Evolutionary conservation across 2,888 invertebrate genomes (phyloP).

Genomic region (Atrina japonica): DNA sequence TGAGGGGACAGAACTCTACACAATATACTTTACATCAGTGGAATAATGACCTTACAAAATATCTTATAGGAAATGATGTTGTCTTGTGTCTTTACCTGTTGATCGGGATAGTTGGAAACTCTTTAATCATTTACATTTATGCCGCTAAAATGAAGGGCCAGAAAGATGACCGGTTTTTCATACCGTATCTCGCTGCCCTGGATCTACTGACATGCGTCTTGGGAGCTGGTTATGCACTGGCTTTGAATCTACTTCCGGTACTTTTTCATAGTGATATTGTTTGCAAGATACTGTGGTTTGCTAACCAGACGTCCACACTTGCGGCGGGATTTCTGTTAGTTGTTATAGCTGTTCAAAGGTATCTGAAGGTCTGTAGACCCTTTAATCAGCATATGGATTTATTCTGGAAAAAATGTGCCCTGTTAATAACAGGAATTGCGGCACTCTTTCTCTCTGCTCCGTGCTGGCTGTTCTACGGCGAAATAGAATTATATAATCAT

Average conservation of each 20-base stretch:
- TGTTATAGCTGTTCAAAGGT: conserved; percentile 31
- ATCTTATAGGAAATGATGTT: conserved; percentile 15
- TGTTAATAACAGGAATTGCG: background rate
- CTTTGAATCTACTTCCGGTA: conserved; percentile 23
- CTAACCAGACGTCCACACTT: conserved; percentile 20
- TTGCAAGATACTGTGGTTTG: conserved; percentile 33
- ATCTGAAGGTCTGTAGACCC: conserved; percentile 29
- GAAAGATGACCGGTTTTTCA: conserved; percentile 28
- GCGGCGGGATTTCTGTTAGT: conserved; percentile 25
- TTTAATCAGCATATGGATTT: conserved; percentile 25
- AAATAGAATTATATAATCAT: conserved; percentile 6
- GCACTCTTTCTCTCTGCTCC: conserved; percentile 15
- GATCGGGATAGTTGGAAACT: conserved; percentile 22
- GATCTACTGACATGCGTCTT: conserved; percentile 26
- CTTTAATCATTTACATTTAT: conserved; percentile 25
- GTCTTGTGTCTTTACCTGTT: conserved; percentile 19
- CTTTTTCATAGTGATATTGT: conserved; percentile 21
- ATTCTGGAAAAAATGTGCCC: conserved; percentile 16
- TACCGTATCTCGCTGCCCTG: conserved; percentile 26
- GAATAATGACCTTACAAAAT: conserved; percentile 13
- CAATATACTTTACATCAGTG: conserved; percentile 1
- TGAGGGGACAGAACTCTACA: background rate
- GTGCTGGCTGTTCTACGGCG: conserved; percentile 26
- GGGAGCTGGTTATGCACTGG: conserved; percentile 24
- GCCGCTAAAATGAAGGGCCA: conserved; percentile 19